These are phyloP conservation scores for Carterocephalus palaemon DNA, from an alignment of 2,888 invertebrate species.

Conservation along the genomic window DNA sequence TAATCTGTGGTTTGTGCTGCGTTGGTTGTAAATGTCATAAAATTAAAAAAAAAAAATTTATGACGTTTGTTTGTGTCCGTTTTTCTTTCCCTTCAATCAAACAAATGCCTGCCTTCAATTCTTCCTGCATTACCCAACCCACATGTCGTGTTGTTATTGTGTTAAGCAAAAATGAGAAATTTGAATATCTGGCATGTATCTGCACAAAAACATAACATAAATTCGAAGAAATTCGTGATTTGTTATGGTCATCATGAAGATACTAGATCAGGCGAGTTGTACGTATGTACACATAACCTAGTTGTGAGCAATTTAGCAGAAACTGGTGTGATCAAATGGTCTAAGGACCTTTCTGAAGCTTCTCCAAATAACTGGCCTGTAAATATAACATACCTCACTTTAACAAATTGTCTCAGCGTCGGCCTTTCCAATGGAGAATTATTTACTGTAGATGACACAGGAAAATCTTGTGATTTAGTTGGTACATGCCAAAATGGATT, in stretches of 20 bases:
- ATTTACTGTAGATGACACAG: constrained; percentile 50
- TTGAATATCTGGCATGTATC: constrained; percentile 58
- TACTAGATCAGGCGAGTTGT: constrained; percentile 51
- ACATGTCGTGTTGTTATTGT: constrained; percentile 4
- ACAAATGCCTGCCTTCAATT: too few species aligned
- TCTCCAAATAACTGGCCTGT: constrained; percentile 68
- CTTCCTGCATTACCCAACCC: too few species aligned
- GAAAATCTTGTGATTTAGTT: constrained; percentile 46
- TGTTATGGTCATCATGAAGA: constrained; percentile 59
- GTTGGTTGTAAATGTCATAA: too few species aligned
- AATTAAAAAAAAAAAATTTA: too few species aligned
- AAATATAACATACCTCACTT: constrained; percentile 57
- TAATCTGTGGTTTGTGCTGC: too few species aligned
- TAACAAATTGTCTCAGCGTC: constrained; percentile 55
- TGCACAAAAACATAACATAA: constrained; percentile 41
- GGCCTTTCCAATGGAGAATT: constrained; percentile 65
- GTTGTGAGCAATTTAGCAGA: constrained; percentile 49
- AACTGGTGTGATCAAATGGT: constrained; percentile 53
- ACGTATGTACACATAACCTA: constrained; percentile 61
- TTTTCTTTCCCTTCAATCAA: too few species aligned
- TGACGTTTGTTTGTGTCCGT: too few species aligned
- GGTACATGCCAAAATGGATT: constrained; percentile 60
- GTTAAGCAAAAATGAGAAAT: constrained; percentile 53
- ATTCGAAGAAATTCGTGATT: constrained; percentile 39
- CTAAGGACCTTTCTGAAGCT: constrained; percentile 47